Conservation (phyloP, 2,797 vertebrate species). For the Eulemur albifrons region DNA sequence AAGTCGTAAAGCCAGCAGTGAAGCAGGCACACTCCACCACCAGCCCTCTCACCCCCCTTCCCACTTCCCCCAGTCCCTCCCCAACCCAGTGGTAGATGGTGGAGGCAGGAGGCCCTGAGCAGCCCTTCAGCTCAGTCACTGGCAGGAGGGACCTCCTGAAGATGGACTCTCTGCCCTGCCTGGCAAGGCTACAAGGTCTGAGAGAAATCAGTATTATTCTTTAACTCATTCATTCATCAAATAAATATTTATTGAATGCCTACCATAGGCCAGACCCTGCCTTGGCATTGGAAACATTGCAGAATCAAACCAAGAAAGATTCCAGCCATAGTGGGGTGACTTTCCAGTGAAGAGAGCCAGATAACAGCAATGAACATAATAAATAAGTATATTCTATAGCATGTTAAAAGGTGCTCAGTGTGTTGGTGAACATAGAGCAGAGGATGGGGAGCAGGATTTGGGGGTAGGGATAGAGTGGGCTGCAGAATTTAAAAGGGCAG, state of each 20-base stretch:
- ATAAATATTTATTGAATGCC: neutral
- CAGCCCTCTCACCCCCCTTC: neutral
- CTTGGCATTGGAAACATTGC: neutral
- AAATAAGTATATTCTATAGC: neutral
- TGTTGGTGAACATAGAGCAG: neutral
- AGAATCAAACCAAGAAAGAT: neutral
- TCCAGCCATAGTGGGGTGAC: neutral
- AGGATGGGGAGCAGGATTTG: neutral
- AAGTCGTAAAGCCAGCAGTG: slow-evolving; percentile 82
- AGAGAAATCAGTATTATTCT: neutral
- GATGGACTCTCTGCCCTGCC: neutral
- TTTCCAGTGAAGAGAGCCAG: neutral
- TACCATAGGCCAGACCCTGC: neutral
- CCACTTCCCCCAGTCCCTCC: neutral
- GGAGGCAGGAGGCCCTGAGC: neutral
- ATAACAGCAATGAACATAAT: neutral
- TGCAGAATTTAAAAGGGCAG: neutral
- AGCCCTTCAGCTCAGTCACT: neutral
- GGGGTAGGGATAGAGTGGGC: neutral
- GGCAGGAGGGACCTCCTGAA: neutral
- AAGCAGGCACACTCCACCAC: slow-evolving; percentile 66
- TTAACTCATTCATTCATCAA: neutral
- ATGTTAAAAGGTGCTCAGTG: neutral
- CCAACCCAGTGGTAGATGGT: neutral
- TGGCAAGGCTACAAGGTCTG: neutral